phyloP scores from a whole-genome alignment of 2,113 vertebrate genomes.

The Hydrolagus affinis region DNA sequence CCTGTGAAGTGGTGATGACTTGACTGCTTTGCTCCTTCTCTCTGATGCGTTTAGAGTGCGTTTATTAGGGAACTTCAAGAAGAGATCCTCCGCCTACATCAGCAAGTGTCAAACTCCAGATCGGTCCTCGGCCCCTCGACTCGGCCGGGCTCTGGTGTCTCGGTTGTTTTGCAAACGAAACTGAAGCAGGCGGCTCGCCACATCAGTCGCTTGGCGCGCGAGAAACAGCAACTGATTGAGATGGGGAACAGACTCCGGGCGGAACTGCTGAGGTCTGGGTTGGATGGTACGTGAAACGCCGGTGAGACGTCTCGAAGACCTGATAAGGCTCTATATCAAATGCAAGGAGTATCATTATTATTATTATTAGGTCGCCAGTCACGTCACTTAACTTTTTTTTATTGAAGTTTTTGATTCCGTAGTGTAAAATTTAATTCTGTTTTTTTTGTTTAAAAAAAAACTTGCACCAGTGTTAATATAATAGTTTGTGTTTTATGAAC shows the following conservation, averaged over 20 bases:
- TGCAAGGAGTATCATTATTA: no score
- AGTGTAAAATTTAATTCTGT: not conserved
- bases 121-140: not conserved
- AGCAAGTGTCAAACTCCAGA: conserved; percentile 35
- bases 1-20: not conserved
- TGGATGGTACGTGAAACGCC: conserved; percentile 46
- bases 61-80: conserved; percentile 38
- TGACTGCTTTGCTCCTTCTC: not conserved
- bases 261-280: conserved; percentile 43
- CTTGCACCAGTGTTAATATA: no score
- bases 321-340: no score
- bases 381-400: not conserved
- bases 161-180: conserved; percentile 46
- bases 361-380: conserved; percentile 5
- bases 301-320: not conserved
- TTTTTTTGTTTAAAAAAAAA: no score
- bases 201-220: conserved; percentile 59
- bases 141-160: not conserved
- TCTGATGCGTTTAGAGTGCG: conserved; percentile 44
- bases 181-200: conserved; percentile 61
- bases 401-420: not conserved
- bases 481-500: no score
- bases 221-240: conserved; percentile 76
- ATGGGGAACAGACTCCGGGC: conserved; percentile 71
- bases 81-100: conserved; percentile 41